Conservation (phyloP, 2,888 invertebrate genomes). For the Xestia xanthographa region DNA sequence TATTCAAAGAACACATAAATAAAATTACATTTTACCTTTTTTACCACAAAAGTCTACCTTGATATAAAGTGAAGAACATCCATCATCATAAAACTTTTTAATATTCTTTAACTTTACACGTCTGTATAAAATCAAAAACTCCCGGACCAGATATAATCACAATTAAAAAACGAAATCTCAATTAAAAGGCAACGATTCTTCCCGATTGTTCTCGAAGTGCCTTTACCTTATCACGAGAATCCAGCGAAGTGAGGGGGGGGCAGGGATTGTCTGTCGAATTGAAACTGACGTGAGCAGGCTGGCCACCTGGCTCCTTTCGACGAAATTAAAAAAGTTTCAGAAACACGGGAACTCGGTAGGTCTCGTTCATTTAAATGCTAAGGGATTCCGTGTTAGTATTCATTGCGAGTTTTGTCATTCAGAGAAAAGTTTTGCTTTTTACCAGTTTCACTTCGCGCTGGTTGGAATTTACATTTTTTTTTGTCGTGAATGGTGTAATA, state of each 20-base stretch:
- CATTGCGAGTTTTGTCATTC: conserved; percentile 87
- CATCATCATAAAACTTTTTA: not conserved
- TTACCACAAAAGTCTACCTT: too few species aligned
- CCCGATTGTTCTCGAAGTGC: conserved; percentile 73
- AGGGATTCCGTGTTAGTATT: conserved; percentile 86
- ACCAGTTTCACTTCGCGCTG: conserved; percentile 72
- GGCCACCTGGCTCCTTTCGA: conserved; percentile 86
- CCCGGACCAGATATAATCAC: conserved; percentile 47
- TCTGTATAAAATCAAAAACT: conserved; percentile 22
- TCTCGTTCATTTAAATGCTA: conserved; percentile 88
- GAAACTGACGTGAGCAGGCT: conserved; percentile 80
- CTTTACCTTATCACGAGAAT: conserved; percentile 77
- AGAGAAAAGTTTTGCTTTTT: conserved; percentile 81
- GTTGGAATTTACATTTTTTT: conserved; percentile 72
- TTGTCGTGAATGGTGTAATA: conserved; percentile 42
- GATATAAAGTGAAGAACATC: not conserved
- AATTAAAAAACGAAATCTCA: conserved; percentile 75
- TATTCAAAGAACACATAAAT: too few species aligned
- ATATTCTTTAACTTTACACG: not conserved
- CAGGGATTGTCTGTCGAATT: conserved; percentile 84
- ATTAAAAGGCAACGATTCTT: conserved; percentile 79
- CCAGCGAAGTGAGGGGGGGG: conserved; percentile 64
- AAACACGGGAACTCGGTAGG: conserved; percentile 82
- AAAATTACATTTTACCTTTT: too few species aligned
- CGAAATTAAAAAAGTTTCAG: conserved; percentile 90